These are phyloP conservation scores for Takifugu bimaculatus DNA, from an alignment of 2,113 vertebrate species.

Conservation along the genomic window DNA sequence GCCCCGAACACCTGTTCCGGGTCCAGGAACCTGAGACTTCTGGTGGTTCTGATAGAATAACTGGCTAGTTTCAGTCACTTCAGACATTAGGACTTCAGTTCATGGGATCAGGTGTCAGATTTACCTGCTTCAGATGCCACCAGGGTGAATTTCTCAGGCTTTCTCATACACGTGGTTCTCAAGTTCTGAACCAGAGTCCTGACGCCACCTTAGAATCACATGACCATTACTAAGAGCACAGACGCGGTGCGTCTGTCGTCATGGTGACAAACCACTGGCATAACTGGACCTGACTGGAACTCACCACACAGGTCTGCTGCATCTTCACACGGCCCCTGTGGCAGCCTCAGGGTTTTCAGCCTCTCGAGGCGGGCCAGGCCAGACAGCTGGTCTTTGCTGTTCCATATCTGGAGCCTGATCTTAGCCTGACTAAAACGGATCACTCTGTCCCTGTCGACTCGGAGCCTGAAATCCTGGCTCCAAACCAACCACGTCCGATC, in stretches of 20 bases:
- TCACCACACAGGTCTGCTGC: constrained; percentile 31
- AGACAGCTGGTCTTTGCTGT: constrained; percentile 71
- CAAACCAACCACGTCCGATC: constrained; percentile 79
- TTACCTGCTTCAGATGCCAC: constrained; percentile 29
- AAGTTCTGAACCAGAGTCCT: constrained; percentile 35
- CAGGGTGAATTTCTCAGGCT: constrained; percentile 25
- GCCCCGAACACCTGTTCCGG: no score
- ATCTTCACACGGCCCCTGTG: constrained; percentile 20
- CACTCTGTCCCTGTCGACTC: constrained; percentile 72
- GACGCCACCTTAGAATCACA: no score
- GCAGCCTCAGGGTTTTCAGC: constrained; percentile 49
- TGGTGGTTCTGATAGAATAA: no score
- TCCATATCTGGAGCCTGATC: constrained; percentile 76
- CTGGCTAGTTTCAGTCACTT: no score
- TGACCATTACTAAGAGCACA: no score
- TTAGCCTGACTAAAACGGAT: constrained; percentile 74
- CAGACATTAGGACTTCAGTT: no score
- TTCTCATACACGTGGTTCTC: constrained; percentile 49
- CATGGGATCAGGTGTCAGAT: no score
- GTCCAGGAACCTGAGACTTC: no score
- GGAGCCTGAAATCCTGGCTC: constrained; percentile 68
- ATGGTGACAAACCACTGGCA: no score
- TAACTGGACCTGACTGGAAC: background rate
- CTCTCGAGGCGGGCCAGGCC: constrained; percentile 61
- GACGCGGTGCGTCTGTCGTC: no score